Evolutionary conservation across 2,888 invertebrate species (phyloP), one percentile per base, ranked within the genome.

Genomic region (Pristionchus entomophagus): DNA sequence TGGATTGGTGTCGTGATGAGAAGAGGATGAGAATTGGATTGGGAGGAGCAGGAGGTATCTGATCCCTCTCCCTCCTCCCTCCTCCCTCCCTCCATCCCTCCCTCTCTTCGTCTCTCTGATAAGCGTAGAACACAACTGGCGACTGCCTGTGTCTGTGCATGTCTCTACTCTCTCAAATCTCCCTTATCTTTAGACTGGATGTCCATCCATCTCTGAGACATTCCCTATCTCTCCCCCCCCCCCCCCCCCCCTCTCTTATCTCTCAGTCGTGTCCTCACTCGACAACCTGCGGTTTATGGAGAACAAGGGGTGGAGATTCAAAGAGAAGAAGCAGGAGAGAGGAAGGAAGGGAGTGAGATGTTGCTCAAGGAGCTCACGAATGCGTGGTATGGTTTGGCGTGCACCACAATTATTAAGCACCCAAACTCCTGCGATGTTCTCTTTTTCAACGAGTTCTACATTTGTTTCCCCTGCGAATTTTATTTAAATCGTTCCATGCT

Each of bases 41-140:
- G 82, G 82, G 82, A 59, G 41, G 56, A 59, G 59, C 38, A 56
- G 82, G 56, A 59, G 82, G 22, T n/a, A 77, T 77, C 26, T 45
- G 41, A 35, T 32, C 73, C 41, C 38, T 73, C 73, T 73, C n/a
- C 14, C 32, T 1, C 12, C 35, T 41, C 77, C 49, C 41, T 35
- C n/a, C n/a, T n/a, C n/a, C n/a, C n/a, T n/a, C n/a, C n/a, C n/a
- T n/a, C n/a, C n/a, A n/a, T 22, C 10, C 14, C 77, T 77, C 77
- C 41, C 78, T 32, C 17, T 73, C 65, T 65, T n/a, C 19, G 10
- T 77, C 77, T 77, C 78, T 80, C 41, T 80, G 78, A 80, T 80
- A 80, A 80, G 78, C 78, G 78, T 80, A 80, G 78, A 80, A 80
- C 78, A 80, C 78, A 80, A 80, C 78, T 80, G 78, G 51, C 78